Base-by-base conservation (phyloP, 2,113 vertebrate genomes). In the Ascaphus truei region DNA sequence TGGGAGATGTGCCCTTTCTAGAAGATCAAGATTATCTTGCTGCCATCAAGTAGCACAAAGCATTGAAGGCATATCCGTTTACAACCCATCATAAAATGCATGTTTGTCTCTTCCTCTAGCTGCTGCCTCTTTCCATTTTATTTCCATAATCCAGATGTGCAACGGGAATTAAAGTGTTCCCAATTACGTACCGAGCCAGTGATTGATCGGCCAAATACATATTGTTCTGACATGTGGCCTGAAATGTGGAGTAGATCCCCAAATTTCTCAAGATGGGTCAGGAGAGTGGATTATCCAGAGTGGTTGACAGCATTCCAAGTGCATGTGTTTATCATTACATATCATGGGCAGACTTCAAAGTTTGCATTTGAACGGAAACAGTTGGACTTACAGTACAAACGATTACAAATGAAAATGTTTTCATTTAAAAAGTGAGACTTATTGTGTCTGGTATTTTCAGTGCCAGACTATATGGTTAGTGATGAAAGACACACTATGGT, bases 391-490 rank as follows among this genome's bases (percentile, higher is more conserved):
- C 67, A 71, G 57, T 71, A 52, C 47, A 61, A 61, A 71, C 16
- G 31, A 48, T 22, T 52, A 53, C 45, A 51, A 60, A 52, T 61
- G 56, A 71, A 52, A 71, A 71, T 61, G 45, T 50, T 71, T 61
- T 61, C 15, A 61, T 58, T 61, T 61, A 61, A 61, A 33, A 71
- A 61, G 56, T 51, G 57, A 71, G 56, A 71, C 67, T 61, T 71
- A 61, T 61, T 61, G 33, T 71, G 67, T 71, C 67, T 71, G 47
- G 67, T 23, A 31, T 61, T 60, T 68, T 30, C 18, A 55, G 25
- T 30, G 50, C 63, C 37, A 52, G 43, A 68, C 66, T 59, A 30
- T 50, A 58, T 47, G 43, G 25, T 39, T 68, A 27, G 55, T 68
- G 31, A 68, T 68, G 31, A 68, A 68, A 59, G 56, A 37, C 31